Evolutionary conservation across 1,140 invertebrate genomes (phyloP).

Genomic region (Calliopsis andreniformis): DNA sequence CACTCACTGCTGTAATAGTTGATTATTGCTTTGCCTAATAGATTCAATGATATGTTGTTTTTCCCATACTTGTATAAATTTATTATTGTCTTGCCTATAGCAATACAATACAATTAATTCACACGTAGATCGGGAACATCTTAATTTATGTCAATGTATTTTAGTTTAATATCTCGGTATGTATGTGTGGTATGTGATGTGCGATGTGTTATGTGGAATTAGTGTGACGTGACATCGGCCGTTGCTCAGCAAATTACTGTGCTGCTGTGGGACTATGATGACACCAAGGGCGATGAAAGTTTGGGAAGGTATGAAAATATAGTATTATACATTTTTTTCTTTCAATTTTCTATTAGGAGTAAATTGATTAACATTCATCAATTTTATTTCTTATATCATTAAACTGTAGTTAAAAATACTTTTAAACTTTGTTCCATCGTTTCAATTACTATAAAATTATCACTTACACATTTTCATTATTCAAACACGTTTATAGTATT

Average conservation of each 20-base stretch:
- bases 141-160: slow-evolving; percentile 49
- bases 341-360: slow-evolving; percentile 20
- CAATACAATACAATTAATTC: not conserved
- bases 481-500: no score
- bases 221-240: slow-evolving; percentile 83
- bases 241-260: slow-evolving; percentile 89
- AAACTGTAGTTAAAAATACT: not conserved
- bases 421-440: not conserved
- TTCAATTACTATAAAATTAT: slow-evolving; percentile 11
- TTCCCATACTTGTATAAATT: not conserved
- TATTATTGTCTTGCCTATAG: slow-evolving; percentile 10
- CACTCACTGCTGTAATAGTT: not conserved
- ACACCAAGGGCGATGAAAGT: slow-evolving; percentile 91
- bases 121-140: slow-evolving; percentile 39
- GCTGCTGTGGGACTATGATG: slow-evolving; percentile 91
- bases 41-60: not conserved
- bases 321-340: slow-evolving; percentile 33
- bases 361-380: slow-evolving; percentile 6
- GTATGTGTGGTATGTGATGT: slow-evolving; percentile 78
- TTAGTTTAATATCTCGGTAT: slow-evolving; percentile 65
- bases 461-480: not conserved
- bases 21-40: not conserved
- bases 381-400: not conserved
- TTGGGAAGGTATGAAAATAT: slow-evolving; percentile 87
- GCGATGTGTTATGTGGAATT: slow-evolving; percentile 79